Conservation (phyloP, 2,888 invertebrate species). For the Anaspis maculata region DNA sequence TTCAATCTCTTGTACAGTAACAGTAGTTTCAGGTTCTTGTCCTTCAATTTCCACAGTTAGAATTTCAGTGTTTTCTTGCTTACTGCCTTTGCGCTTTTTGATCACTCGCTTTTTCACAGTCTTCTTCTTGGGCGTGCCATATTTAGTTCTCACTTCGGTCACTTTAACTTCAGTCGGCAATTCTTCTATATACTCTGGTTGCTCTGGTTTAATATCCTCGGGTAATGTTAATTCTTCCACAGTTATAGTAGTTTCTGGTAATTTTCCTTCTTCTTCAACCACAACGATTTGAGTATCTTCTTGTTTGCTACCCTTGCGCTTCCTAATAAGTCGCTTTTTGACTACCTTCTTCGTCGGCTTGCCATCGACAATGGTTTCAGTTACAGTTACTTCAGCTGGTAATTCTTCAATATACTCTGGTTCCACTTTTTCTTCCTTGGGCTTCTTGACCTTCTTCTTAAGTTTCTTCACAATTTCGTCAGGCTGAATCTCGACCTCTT, state of each 20-base stretch:
- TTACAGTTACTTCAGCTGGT: constrained; percentile 20
- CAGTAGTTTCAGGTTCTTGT: constrained; percentile 37
- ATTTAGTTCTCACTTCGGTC: constrained; percentile 18
- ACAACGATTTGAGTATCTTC: constrained; percentile 34
- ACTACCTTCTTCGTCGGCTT: constrained; percentile 35
- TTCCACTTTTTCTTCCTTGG: constrained; percentile 26
- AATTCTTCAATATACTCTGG: constrained; percentile 5
- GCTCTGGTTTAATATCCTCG: constrained; percentile 25
- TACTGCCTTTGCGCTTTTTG: constrained; percentile 39
- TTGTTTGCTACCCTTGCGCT: constrained; percentile 35
- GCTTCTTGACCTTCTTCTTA: constrained; percentile 31
- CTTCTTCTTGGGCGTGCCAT: constrained; percentile 4
- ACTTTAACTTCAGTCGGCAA: constrained; percentile 30
- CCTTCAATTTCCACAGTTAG: constrained; percentile 41
- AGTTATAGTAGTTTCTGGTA: constrained; percentile 3
- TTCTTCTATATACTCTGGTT: constrained; percentile 34
- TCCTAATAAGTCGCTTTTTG: constrained; percentile 44
- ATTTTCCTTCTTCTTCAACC: constrained; percentile 16
- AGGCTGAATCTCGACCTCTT: constrained; percentile 20
- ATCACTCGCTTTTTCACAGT: constrained; percentile 17
- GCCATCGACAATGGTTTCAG: constrained; percentile 33
- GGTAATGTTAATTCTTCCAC: constrained; percentile 25
- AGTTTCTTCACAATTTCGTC: constrained; percentile 39
- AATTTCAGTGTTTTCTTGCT: constrained; percentile 42
- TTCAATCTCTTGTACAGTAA: constrained; percentile 25